phyloP scores from a whole-genome alignment of 2,888 invertebrate species.

The Anodontia alba region DNA sequence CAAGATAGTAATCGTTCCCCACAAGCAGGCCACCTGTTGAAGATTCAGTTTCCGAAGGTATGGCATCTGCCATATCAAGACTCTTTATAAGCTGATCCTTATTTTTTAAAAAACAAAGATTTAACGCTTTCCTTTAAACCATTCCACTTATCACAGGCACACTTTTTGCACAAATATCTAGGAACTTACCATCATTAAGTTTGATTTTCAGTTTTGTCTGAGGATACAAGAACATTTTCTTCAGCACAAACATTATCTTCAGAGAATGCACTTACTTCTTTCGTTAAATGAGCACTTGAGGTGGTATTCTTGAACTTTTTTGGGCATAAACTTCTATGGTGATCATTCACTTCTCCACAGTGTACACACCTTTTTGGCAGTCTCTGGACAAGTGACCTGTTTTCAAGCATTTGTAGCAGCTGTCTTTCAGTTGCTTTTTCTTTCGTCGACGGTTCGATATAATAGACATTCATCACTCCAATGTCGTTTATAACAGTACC shows the following conservation, averaged over 20 bases:
- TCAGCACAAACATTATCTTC: not conserved
- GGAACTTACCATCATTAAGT: slow-evolving; percentile 28
- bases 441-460: not conserved
- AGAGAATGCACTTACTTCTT: not conserved
- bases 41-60: slow-evolving; percentile 11
- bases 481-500: slow-evolving; percentile 9
- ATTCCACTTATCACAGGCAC: slow-evolving; percentile 44
- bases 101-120: not conserved
- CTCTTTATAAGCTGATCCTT: not conserved
- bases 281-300: slow-evolving; percentile 2
- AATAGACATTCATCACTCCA: slow-evolving; percentile 5
- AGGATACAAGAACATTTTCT: slow-evolving; percentile 9
- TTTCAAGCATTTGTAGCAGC: slow-evolving; percentile 23
- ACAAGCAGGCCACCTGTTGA: slow-evolving; percentile 5
- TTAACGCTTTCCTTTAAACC: slow-evolving; percentile 12
- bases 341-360: slow-evolving; percentile 1
- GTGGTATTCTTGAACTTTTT: not conserved
- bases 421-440: slow-evolving; percentile 21
- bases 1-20: slow-evolving; percentile 27
- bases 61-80: slow-evolving; percentile 1
- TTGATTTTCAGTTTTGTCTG: slow-evolving; percentile 29
- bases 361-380: slow-evolving; percentile 25
- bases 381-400: not conserved
- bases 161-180: slow-evolving; percentile 42
- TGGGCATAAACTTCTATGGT: slow-evolving; percentile 2